Evolutionary conservation across 2,113 vertebrate genomes (phyloP).

Genomic region (Ceyx margarethae): DNA sequence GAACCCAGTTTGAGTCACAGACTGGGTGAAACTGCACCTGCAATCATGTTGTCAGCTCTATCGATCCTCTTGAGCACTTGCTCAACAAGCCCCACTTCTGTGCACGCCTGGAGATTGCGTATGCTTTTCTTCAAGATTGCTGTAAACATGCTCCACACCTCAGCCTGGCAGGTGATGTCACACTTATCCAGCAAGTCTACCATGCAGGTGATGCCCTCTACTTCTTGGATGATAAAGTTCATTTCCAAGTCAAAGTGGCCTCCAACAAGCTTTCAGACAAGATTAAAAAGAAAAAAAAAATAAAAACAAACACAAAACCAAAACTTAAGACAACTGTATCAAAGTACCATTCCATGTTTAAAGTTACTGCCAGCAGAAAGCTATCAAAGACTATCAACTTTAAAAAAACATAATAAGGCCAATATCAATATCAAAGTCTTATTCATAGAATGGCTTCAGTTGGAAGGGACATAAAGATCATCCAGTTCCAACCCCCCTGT

Average conservation of each 20-base stretch:
- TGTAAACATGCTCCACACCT: slow-evolving; percentile 98
- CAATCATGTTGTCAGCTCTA: slow-evolving; percentile 89
- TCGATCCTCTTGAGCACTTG: slow-evolving; percentile 86
- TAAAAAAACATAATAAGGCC: background rate
- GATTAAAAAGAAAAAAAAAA: background rate
- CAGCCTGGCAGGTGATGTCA: slow-evolving; percentile 91
- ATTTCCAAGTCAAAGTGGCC: slow-evolving; percentile 97
- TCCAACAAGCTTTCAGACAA: slow-evolving; percentile 85
- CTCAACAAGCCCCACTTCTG: slow-evolving; percentile 90
- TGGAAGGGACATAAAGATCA: no score
- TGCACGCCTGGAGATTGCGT: slow-evolving; percentile 92
- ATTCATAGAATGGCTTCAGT: no score
- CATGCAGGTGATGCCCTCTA: slow-evolving; percentile 92
- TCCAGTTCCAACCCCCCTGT: no score
- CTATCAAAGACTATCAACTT: accelerated
- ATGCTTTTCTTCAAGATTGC: slow-evolving; percentile 96
- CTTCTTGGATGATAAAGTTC: slow-evolving; percentile 98
- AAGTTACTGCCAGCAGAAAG: background rate
- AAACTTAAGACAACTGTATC: background rate
- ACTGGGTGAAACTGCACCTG: slow-evolving; percentile 77
- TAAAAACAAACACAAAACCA: background rate
- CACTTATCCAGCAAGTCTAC: slow-evolving; percentile 93
- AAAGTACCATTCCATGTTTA: background rate
- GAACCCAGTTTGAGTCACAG: background rate
- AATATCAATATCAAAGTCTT: background rate